Percentiles rank a stretch among this genome's conserved stretches.
phyloP scores from a whole-genome alignment of 2,888 invertebrate species.

The Nowickia ferox region DNA sequence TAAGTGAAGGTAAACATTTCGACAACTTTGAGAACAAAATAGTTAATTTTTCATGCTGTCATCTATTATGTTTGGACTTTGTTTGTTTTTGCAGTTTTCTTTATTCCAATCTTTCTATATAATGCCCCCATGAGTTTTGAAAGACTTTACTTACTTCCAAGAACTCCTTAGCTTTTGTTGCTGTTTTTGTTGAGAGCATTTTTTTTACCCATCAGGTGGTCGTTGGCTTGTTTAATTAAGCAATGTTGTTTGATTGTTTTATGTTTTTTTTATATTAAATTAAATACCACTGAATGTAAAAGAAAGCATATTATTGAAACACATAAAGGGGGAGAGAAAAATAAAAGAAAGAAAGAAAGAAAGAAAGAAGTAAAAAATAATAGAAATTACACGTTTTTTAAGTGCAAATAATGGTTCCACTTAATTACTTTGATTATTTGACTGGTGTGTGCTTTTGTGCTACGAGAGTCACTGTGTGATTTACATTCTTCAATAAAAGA shows the following conservation, averaged over 20 bases:
- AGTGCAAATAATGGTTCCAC: constrained; percentile 72
- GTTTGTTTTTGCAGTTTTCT: constrained; percentile 7
- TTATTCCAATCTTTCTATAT: not conserved
- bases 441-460: not conserved
- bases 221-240: constrained; percentile 67
- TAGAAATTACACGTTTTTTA: constrained; percentile 67
- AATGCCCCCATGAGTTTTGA: constrained; percentile 4
- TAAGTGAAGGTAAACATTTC: too few species aligned
- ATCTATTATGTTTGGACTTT: not conserved
- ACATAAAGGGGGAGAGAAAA: not conserved
- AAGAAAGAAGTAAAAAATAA: constrained; percentile 26
- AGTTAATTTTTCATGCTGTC: too few species aligned
- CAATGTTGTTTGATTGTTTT: constrained; percentile 68
- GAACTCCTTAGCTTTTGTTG: not conserved
- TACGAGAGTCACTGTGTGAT: too few species aligned
- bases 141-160: not conserved
- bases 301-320: constrained; percentile 14
- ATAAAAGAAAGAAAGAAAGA: not conserved
- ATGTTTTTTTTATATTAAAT: constrained; percentile 70
- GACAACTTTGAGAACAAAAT: too few species aligned
- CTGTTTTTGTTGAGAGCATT: not conserved
- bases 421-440: constrained; percentile 70
- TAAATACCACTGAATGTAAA: constrained; percentile 40
- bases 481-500: too few species aligned
- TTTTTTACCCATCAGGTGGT: constrained; percentile 71